Conservation (phyloP, 2,113 vertebrate species). For the Ceyx melanurus region DNA sequence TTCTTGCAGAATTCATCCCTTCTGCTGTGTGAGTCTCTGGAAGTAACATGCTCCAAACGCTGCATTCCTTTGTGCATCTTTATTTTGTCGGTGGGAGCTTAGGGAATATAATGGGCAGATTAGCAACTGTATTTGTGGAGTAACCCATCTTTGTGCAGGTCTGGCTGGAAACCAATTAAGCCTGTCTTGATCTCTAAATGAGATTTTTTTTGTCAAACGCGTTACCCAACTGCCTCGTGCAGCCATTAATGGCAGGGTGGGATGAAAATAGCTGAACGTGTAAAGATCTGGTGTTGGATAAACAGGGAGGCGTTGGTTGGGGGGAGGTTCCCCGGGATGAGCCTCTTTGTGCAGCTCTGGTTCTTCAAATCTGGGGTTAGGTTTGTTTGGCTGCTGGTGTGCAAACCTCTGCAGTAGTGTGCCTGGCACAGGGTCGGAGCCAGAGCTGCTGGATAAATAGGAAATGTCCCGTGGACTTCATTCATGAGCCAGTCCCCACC, state of each 20-base stretch:
- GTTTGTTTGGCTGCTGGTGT: neutral
- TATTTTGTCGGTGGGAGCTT: conserved; percentile 34
- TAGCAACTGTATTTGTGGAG: conserved; percentile 63
- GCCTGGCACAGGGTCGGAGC: neutral
- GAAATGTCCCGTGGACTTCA: rapidly evolving
- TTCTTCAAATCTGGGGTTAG: neutral
- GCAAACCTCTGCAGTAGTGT: rapidly evolving
- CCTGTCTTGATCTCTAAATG: conserved; percentile 73
- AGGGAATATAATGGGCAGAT: conserved; percentile 63
- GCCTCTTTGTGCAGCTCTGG: neutral
- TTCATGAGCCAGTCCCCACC: neutral
- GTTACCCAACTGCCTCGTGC: conserved; percentile 10
- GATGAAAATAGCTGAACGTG: conserved; percentile 49
- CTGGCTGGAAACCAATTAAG: conserved; percentile 71
- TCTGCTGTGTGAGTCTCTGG: neutral
- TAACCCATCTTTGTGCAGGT: conserved; percentile 63
- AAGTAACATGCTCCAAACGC: neutral
- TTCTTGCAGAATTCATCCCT: neutral
- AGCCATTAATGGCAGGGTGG: conserved; percentile 45
- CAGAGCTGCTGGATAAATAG: neutral
- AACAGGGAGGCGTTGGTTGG: neutral
- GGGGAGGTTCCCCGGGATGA: neutral
- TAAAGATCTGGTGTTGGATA: neutral
- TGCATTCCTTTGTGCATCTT: conserved; percentile 41
- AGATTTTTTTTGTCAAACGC: conserved; percentile 35